Percentiles rank a stretch among this genome's conserved stretches.
These are phyloP conservation scores for Schizopygopsis malacanthus DNA, from an alignment of 2,797 vertebrate genomes.

Conservation along the genomic window DNA sequence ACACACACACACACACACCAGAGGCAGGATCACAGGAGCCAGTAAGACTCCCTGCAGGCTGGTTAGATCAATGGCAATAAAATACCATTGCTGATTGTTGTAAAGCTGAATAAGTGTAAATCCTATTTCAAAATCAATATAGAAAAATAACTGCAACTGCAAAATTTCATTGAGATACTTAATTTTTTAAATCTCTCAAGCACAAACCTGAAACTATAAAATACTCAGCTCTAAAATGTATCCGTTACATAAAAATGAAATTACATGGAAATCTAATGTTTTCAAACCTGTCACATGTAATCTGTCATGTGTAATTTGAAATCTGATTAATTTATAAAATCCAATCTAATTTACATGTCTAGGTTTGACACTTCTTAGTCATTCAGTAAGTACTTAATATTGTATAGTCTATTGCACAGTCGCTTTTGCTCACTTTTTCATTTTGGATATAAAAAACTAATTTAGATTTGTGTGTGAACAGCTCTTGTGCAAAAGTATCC, in stretches of 20 bases:
- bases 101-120: slow-evolving; percentile 35
- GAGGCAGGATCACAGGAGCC: neutral
- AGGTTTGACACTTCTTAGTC: neutral
- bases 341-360: too few relatives aligned
- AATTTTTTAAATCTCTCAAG: slow-evolving; percentile 1
- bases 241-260: neutral
- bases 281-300: neutral
- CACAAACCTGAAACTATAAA: neutral
- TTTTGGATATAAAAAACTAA: neutral
- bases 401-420: neutral
- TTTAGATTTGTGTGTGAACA: neutral
- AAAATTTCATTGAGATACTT: neutral
- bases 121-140: slow-evolving; percentile 38
- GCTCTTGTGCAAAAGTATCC: neutral
- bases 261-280: neutral
- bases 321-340: neutral
- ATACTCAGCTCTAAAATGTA: neutral
- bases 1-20: neutral
- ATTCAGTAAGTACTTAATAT: neutral
- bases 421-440: neutral
- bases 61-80: slow-evolving; percentile 45
- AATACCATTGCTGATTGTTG: slow-evolving; percentile 29
- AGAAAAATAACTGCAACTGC: slow-evolving; percentile 11
- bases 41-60: slow-evolving; percentile 22
- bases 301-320: neutral